Percentiles rank a stretch among this genome's conserved stretches.
Conservation (phyloP, 30 jellyfish, hydroid and myxozoan genomes). For the Aurelia sp. region DNA sequence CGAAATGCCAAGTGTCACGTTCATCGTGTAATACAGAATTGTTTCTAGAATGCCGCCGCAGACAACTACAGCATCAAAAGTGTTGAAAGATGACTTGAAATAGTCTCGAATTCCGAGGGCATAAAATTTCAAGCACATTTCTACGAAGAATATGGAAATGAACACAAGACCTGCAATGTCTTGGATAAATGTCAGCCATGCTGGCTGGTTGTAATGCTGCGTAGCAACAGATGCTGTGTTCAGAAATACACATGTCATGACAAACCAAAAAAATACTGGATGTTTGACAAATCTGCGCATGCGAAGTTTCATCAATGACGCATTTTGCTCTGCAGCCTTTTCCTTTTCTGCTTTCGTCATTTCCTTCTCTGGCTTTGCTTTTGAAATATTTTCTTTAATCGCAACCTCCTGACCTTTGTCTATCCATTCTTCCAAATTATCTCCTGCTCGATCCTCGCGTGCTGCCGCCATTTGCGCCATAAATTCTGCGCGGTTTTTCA, state of each 20-base stretch:
- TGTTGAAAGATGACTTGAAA: conserved; percentile 84
- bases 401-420: conserved; percentile 72
- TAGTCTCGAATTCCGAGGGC: conserved; percentile 77
- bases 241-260: conserved; percentile 71
- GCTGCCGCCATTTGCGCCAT: conserved; percentile 61
- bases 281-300: conserved; percentile 72
- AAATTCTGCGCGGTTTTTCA: conserved; percentile 79
- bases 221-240: conserved; percentile 84
- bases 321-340: conserved; percentile 46
- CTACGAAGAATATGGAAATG: conserved; percentile 65
- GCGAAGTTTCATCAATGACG: conserved; percentile 38
- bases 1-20: conserved; percentile 90
- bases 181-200: conserved; percentile 54
- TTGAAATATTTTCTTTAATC: conserved; percentile 42
- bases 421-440: conserved; percentile 81
- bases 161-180: conserved; percentile 49
- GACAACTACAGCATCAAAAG: conserved; percentile 83
- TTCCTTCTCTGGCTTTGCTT: conserved; percentile 45
- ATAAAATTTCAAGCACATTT: conserved; percentile 79
- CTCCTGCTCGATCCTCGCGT: conserved; percentile 74
- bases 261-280: conserved; percentile 81
- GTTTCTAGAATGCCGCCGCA: conserved; percentile 88
- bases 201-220: conserved; percentile 83
- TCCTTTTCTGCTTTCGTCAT: conserved; percentile 48
- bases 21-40: conserved; percentile 61